These are phyloP conservation scores for Ophion obscuratus DNA, from an alignment of 2,888 invertebrate genomes.

Conservation along the genomic window DNA sequence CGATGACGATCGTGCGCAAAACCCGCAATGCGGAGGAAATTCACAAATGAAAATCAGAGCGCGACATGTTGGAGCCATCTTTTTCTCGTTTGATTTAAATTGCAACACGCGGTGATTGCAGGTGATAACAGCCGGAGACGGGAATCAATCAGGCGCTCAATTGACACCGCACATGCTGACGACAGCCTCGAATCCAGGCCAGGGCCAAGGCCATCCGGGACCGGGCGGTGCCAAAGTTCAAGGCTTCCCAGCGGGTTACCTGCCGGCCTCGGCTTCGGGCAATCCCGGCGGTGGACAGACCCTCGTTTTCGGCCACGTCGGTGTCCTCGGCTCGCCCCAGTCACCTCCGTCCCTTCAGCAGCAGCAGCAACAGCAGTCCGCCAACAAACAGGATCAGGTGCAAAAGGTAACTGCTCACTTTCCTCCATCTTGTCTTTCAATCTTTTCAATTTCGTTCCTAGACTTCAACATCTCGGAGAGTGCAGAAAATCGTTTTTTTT, in stretches of 20 bases:
- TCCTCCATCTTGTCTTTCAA: not conserved
- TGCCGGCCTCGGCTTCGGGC: slow-evolving; percentile 91
- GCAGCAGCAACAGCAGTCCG: slow-evolving; percentile 81
- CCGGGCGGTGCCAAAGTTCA: slow-evolving; percentile 81
- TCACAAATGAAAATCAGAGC: not conserved
- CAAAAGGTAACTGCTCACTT: slow-evolving; percentile 77
- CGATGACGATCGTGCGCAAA: not conserved
- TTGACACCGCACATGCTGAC: slow-evolving; percentile 92
- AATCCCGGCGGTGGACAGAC: slow-evolving; percentile 88
- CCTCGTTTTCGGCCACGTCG: slow-evolving; percentile 90
- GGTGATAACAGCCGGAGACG: slow-evolving; percentile 93
- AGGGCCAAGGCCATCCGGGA: slow-evolving; percentile 80
- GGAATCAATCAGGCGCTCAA: slow-evolving; percentile 91
- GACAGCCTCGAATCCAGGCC: slow-evolving; percentile 85
- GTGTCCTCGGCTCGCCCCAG: slow-evolving; percentile 88
- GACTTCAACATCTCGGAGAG: not conserved
- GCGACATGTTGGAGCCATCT: not conserved
- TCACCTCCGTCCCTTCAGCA: slow-evolving; percentile 79
- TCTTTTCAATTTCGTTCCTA: not conserved
- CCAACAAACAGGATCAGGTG: slow-evolving; percentile 81
- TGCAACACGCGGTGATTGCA: slow-evolving; percentile 80
- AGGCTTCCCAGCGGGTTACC: slow-evolving; percentile 89
- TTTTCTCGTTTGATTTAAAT: slow-evolving; percentile 26
- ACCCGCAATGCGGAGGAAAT: not conserved
- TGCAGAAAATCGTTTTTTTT: not conserved